Conservation (phyloP, 1,140 invertebrate genomes). For the Eueides isabella region DNA sequence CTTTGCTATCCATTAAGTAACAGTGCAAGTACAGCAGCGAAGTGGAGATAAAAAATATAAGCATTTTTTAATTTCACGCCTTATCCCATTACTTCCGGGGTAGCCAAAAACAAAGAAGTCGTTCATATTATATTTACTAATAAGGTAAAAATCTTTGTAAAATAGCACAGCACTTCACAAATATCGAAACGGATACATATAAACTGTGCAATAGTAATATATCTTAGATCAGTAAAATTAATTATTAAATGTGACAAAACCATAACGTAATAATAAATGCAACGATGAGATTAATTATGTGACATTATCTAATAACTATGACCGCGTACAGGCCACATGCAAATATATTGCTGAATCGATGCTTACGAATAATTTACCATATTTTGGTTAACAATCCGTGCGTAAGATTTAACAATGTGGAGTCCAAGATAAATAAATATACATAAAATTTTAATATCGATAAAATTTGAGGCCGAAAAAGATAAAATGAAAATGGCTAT, state of each 20-base stretch:
- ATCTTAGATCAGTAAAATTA: not conserved
- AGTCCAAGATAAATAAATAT: constrained; percentile 3
- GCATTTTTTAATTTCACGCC: too few relatives aligned
- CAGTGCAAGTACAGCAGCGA: too few relatives aligned
- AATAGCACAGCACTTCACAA: too few relatives aligned
- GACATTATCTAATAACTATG: constrained; percentile 37
- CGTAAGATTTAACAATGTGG: constrained; percentile 33
- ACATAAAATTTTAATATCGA: too few relatives aligned
- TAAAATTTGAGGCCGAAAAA: not conserved
- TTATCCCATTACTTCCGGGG: too few relatives aligned
- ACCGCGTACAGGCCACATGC: constrained; percentile 33
- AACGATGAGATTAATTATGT: constrained; percentile 36
- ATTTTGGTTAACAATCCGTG: constrained; percentile 34
- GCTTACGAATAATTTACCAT: constrained; percentile 43
- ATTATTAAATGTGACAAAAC: constrained; percentile 17
- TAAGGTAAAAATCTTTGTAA: too few relatives aligned
- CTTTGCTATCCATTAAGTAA: too few relatives aligned
- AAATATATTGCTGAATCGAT: constrained; percentile 39
- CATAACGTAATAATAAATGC: constrained; percentile 32
- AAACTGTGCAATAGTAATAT: not conserved
- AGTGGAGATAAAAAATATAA: too few relatives aligned
- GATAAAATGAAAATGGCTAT: too few relatives aligned
- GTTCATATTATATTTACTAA: too few relatives aligned
- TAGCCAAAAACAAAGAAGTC: too few relatives aligned
- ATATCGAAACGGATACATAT: too few relatives aligned